These are phyloP conservation scores for Pholis gunnellus DNA, from an alignment of 2,113 vertebrate species.

Conservation along the genomic window DNA sequence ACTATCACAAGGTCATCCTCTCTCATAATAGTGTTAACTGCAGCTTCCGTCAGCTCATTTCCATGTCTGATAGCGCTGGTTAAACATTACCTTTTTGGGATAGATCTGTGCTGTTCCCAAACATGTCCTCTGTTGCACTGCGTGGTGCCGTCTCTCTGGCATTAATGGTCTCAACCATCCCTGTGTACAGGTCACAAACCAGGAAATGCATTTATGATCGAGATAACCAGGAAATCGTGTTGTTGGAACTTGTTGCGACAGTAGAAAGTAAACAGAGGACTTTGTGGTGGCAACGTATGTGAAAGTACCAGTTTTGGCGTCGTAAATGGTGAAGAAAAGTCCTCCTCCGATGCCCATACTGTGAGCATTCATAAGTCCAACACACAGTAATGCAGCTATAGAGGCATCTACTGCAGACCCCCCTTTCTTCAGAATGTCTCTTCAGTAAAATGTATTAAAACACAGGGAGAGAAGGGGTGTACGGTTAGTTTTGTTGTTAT, in stretches of 20 bases:
- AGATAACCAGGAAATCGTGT: background rate
- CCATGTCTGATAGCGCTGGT: constrained; percentile 10
- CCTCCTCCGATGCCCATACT: constrained; percentile 97
- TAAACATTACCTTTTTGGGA: constrained; percentile 86
- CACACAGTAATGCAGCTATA: constrained; percentile 91
- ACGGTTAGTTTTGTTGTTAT: constrained; percentile 1
- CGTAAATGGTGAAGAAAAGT: constrained; percentile 91
- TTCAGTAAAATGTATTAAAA: constrained; percentile 62
- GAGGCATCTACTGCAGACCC: constrained; percentile 94
- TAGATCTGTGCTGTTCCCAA: constrained; percentile 83
- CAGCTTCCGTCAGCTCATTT: constrained; percentile 8
- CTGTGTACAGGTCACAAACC: constrained; percentile 75
- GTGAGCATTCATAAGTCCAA: constrained; percentile 92
- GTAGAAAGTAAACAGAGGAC: background rate
- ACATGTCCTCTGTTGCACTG: constrained; percentile 85
- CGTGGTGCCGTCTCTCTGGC: constrained; percentile 92
- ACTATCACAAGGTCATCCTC: constrained; percentile 3
- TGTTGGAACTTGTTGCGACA: background rate
- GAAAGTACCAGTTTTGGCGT: constrained; percentile 85
- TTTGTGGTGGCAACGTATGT: background rate
- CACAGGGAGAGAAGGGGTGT: background rate
- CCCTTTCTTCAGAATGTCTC: constrained; percentile 87
- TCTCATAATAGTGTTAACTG: background rate
- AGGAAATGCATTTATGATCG: constrained; percentile 2
- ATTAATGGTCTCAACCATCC: constrained; percentile 90